Base-by-base conservation (phyloP, 2,888 invertebrate genomes). In the Ariolimax columbianus region DNA sequence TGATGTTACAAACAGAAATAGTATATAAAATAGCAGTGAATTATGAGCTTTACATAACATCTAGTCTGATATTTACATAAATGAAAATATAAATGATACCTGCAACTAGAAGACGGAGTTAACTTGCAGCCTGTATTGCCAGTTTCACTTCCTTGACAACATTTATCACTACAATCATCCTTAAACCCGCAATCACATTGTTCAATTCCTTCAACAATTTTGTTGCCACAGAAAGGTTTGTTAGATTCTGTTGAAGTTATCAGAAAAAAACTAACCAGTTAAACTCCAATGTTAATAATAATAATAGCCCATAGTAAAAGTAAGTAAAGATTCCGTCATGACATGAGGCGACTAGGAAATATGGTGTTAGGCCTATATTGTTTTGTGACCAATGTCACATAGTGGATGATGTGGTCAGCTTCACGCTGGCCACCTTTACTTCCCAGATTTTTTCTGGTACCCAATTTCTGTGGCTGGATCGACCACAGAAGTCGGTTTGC, bases 101-200 rank as follows among this genome's bases (percentile, higher is more conserved):
- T 87, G 82, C 87, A 87, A 1, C 26, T 47, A 9, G 23, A 11
- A 38, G 4, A 17, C 23, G 4, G 0, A 9, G 2, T 59, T 3
- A 80, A 83, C 26, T 47, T 82, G 66, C 87, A 87, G 19, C 55
- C 75, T 2, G 23, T 4, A 36, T 26, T n/a, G 9, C 0, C 23
- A n/a, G 0, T 4, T 9, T 26, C 9, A 7, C 36, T 40, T 66
- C 73, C 47, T 26, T 55, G 55, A 55, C 73, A 82, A 36, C 87
- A 87, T 19, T 75, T 75, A 30, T 82, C 96, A 84, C 96, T 96
- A 95, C 99, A 99, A 92, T 99, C 99, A n/a, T 96, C 96, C 89
- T 97, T 96, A 93, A 98, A 99, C 79, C 99, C 99, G 94, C 99
- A 99, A 94, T 99, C 99, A 93, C 99, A 99, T 94, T 99, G 98